Conservation (phyloP, 2,113 vertebrate genomes). For the Poecilia latipinna region DNA sequence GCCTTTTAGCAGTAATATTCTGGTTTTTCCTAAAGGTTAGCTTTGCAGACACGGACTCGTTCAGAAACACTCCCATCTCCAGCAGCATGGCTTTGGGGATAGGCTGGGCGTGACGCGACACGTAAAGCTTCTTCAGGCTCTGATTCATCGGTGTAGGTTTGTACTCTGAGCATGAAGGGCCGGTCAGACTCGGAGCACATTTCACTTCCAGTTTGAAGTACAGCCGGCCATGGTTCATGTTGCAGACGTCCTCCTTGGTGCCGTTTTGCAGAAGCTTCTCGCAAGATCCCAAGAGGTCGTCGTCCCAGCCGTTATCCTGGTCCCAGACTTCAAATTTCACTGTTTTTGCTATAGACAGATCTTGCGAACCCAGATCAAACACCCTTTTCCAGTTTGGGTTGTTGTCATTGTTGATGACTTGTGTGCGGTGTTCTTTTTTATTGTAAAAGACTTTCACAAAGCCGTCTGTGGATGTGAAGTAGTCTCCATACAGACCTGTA, state of each 20-base stretch:
- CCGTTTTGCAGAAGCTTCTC: conserved; percentile 45
- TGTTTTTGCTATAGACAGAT: conserved; percentile 32
- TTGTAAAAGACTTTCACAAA: conserved; percentile 80
- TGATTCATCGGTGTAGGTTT: conserved; percentile 71
- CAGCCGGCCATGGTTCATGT: conserved; percentile 74
- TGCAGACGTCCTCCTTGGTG: conserved; percentile 45
- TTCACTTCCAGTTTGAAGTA: conserved; percentile 59
- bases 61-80: conserved; percentile 74
- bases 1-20: background rate
- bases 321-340: conserved; percentile 87
- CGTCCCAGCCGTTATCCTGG: conserved; percentile 78
- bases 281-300: conserved; percentile 84
- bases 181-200: conserved; percentile 80
- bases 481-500: conserved; percentile 78
- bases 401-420: conserved; percentile 75
- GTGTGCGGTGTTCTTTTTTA: conserved; percentile 28
- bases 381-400: conserved; percentile 75
- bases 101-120: conserved; percentile 73
- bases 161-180: conserved; percentile 77
- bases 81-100: conserved; percentile 66
- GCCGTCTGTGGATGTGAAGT: conserved; percentile 75
- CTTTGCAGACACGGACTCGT: background rate
- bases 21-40: conserved; percentile 21
- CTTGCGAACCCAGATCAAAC: conserved; percentile 68
- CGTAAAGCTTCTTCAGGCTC: conserved; percentile 60